These are phyloP conservation scores for Sebastes umbrosus DNA, from an alignment of 2,797 vertebrate genomes.

Conservation along the genomic window DNA sequence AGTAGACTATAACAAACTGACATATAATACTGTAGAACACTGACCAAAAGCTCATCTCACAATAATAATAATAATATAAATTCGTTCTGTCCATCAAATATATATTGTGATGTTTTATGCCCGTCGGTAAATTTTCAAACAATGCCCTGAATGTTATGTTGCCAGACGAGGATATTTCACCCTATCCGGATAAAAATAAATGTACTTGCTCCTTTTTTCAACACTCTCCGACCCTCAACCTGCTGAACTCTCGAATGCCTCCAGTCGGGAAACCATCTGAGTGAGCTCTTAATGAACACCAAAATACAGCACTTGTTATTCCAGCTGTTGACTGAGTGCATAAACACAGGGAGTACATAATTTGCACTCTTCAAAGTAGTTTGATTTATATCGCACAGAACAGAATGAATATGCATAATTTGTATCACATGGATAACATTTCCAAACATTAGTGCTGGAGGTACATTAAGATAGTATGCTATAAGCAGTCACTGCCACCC, in stretches of 20 bases:
- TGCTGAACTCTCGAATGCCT: conserved; percentile 76
- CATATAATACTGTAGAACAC: not conserved
- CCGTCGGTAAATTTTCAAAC: not conserved
- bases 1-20: not conserved
- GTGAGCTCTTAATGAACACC: conserved; percentile 81
- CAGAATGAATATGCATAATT: conserved; percentile 74
- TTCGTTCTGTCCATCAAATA: not conserved
- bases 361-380: conserved; percentile 72
- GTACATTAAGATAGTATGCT: conserved; percentile 33
- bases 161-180: conserved; percentile 50
- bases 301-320: conserved; percentile 82
- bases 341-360: conserved; percentile 73
- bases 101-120: not conserved
- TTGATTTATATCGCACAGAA: conserved; percentile 73
- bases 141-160: conserved; percentile 38
- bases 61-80: not conserved
- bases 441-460: conserved; percentile 50
- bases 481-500: conserved; percentile 68
- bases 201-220: conserved; percentile 43
- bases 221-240: conserved; percentile 54
- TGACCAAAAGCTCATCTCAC: not conserved
- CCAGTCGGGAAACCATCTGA: conserved; percentile 80
- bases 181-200: conserved; percentile 62
- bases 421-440: conserved; percentile 69
- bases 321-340: conserved; percentile 81